phyloP scores from a whole-genome alignment of 2,888 invertebrate genomes.

The Myopa tessellatipennis region DNA sequence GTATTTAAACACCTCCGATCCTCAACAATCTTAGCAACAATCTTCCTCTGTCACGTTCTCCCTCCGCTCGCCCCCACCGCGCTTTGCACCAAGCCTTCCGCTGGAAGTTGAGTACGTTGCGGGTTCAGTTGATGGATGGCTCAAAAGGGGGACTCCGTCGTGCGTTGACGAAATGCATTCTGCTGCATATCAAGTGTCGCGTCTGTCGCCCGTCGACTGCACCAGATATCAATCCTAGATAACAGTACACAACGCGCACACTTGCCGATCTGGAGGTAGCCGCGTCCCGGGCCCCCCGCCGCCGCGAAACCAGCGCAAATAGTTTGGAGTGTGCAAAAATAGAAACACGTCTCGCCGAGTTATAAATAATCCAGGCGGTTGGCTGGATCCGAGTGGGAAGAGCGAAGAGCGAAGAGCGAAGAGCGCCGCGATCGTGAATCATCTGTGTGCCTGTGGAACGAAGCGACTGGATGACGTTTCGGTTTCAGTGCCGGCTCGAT shows the following conservation, averaged over 20 bases:
- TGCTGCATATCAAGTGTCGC: neutral
- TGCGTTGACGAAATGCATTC: neutral
- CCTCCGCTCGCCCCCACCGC: neutral
- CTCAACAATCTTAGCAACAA: too few species aligned
- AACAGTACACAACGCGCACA: neutral
- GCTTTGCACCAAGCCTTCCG: neutral
- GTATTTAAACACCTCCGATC: too few species aligned
- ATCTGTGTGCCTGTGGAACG: neutral
- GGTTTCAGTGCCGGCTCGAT: neutral
- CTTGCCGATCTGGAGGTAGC: slow-evolving; percentile 4
- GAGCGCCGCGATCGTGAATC: slow-evolving; percentile 22
- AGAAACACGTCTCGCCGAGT: slow-evolving; percentile 46
- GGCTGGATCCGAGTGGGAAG: slow-evolving; percentile 2
- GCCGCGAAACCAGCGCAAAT: slow-evolving; percentile 37
- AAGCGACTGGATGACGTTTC: slow-evolving; percentile 24
- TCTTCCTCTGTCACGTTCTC: neutral
- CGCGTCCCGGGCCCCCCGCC: neutral
- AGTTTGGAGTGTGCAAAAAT: slow-evolving; percentile 44
- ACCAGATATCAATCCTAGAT: neutral
- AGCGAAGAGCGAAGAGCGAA: neutral
- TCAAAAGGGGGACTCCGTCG: neutral
- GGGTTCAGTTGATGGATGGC: neutral
- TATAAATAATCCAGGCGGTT: slow-evolving; percentile 44
- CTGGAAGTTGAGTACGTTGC: neutral
- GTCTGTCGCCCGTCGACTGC: neutral